Evolutionary conservation across 2,888 invertebrate species (phyloP), one percentile per base, ranked within the genome.

Genomic region (Zygogramma bicolorata): DNA sequence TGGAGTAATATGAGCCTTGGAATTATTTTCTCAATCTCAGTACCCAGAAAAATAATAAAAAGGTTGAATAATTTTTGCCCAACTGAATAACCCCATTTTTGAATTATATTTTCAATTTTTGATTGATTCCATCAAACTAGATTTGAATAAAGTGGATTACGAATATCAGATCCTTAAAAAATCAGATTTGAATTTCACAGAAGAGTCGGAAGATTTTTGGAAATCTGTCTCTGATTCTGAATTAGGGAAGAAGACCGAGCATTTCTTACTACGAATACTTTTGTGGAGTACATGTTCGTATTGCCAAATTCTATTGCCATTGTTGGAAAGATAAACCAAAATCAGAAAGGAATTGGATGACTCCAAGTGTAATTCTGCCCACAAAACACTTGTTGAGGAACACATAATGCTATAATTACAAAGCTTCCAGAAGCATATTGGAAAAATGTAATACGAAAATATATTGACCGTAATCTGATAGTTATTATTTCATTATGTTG

Each of bases 251-350:
- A 29, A 15, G 29, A 25, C 1, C 25, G 10, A 27, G 58, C 58
- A 65, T 66, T 66, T 66, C 25, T 10, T 13, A 60, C 18, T 66
- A 66, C 66, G 58, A 66, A 22, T 10, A 40, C 27, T 31, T 71
- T 66, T 49, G 61, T 71, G 40, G 25, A 29, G 25, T 27, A 38
- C 22, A 66, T 70, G 40, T 59, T 58, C 27, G 65, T 27, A 25
- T 38, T 68, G 8, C 69, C 73, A 10, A 69, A 73, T 58, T 65
- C 63, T n/a, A 61, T 53, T 25, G 65, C 69, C 5, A 53, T 62
- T 46, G 69, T 66, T 15, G 66, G 66, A 49, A 46, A 63, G 25
- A 38, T 68, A 71, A 71, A 57, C 71, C 0, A 63, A 68, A 42
- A 65, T 34, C 0, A 46, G 57, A 31, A 65, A 57, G 31, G 4